Conservation (phyloP, 2,113 vertebrate species). For the Typhlomys cinereus region DNA sequence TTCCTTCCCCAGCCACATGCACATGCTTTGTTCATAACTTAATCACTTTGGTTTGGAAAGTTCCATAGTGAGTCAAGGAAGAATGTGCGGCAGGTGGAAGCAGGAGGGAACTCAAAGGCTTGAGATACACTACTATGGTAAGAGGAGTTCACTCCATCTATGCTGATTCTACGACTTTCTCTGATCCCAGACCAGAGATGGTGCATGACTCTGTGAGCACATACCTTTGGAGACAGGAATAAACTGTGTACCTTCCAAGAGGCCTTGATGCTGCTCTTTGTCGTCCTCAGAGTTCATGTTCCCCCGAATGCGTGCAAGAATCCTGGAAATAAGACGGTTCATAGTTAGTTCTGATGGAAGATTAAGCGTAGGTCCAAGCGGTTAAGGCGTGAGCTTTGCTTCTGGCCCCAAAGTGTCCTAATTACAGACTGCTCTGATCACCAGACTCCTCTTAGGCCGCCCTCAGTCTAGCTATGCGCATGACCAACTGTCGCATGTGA, state of each 20-base stretch:
- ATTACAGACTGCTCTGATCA: neutral
- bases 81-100: too few relatives aligned
- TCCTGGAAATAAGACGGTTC: slow-evolving; percentile 76
- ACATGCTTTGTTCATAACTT: too few relatives aligned
- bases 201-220: neutral
- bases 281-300: slow-evolving; percentile 20
- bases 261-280: rapidly evolving
- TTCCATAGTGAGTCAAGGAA: neutral
- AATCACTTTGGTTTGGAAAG: neutral
- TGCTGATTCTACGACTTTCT: neutral
- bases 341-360: slow-evolving; percentile 50
- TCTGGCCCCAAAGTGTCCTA: neutral
- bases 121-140: neutral
- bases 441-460: rapidly evolving
- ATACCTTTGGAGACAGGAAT: neutral
- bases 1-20: neutral
- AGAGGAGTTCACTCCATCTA: neutral
- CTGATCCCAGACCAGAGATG: too few relatives aligned
- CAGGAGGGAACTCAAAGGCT: neutral
- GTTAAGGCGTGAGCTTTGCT: neutral
- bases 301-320: slow-evolving; percentile 86
- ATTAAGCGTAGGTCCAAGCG: neutral
- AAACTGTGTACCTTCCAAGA: slow-evolving; percentile 61
- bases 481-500: too few relatives aligned
- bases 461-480: too few relatives aligned